phyloP scores from a whole-genome alignment of 2,888 invertebrate species.

The Epistrophe eligans region DNA sequence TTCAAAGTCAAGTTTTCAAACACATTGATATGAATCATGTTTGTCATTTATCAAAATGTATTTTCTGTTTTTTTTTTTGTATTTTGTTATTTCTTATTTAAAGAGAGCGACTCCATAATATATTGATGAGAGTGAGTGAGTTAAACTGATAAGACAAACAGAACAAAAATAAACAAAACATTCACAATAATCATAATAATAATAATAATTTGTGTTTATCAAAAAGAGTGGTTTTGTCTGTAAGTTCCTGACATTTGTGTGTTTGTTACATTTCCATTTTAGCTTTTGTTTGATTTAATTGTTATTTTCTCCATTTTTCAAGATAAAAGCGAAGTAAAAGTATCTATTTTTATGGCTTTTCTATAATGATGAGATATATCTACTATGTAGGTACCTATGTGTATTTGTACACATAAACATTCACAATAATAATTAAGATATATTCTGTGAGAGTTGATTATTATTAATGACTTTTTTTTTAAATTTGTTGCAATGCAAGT shows the following conservation, averaged over 20 bases:
- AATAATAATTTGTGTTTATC: conserved; percentile 55
- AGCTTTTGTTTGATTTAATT: conserved; percentile 18
- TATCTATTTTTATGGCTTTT: conserved; percentile 34
- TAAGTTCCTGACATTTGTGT: conserved; percentile 30
- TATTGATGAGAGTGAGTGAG: conserved; percentile 24
- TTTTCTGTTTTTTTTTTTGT: conserved; percentile 12
- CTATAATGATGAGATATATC: conserved; percentile 14
- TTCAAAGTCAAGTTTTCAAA: conserved; percentile 66
- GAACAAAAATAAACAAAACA: conserved; percentile 10
- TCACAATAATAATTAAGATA: conserved; percentile 25
- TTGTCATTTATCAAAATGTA: conserved; percentile 70
- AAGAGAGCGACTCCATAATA: conserved; percentile 1
- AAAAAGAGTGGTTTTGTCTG: conserved; percentile 50
- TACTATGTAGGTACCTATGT: not conserved
- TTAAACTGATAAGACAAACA: conserved; percentile 62
- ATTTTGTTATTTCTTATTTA: conserved; percentile 16
- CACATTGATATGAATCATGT: conserved; percentile 71
- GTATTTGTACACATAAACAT: not conserved
- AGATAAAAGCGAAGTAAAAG: conserved; percentile 18
- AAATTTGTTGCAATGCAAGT: conserved; percentile 72
- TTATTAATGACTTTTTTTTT: conserved; percentile 47
- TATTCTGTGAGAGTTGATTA: conserved; percentile 51
- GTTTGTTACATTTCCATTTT: conserved; percentile 38
- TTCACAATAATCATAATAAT: conserved; percentile 23
- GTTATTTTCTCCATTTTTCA: conserved; percentile 2